Percentiles rank a stretch among this genome's conserved stretches.
These are phyloP conservation scores for Seira sanloemensis DNA, from an alignment of 2,888 invertebrate genomes.

Conservation along the genomic window DNA sequence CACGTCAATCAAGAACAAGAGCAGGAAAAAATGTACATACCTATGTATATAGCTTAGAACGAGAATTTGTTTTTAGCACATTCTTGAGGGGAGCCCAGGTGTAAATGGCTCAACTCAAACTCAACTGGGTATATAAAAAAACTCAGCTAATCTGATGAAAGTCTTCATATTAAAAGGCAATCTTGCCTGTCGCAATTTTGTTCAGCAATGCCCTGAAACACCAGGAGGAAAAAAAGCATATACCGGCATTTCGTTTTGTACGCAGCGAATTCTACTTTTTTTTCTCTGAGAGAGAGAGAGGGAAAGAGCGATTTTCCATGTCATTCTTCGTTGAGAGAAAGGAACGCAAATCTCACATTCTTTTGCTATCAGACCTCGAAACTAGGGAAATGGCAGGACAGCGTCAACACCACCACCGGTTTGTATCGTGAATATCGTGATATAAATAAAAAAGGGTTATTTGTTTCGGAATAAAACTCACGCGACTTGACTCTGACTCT, in stretches of 20 bases:
- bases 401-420: constrained; percentile 31
- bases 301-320: background rate
- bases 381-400: constrained; percentile 21
- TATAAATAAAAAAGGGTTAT: background rate
- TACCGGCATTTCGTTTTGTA: background rate
- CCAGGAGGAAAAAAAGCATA: no score
- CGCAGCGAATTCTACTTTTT: constrained; percentile 10
- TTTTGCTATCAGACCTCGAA: background rate
- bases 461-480: constrained; percentile 11
- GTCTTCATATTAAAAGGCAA: no score
- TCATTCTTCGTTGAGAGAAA: background rate
- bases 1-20: background rate
- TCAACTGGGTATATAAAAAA: background rate
- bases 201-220: no score
- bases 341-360: constrained; percentile 2
- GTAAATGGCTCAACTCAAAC: background rate
- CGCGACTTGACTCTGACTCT: background rate
- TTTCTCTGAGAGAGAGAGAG: background rate
- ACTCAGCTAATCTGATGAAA: background rate
- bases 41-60: no score
- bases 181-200: no score
- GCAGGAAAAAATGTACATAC: no score
- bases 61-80: no score
- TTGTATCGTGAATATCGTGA: constrained; percentile 10
- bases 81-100: background rate